Percentiles rank a stretch among this genome's conserved stretches.
Evolutionary conservation across 2,797 vertebrate species (phyloP).

Genomic region (Pogoniulus pusillus): DNA sequence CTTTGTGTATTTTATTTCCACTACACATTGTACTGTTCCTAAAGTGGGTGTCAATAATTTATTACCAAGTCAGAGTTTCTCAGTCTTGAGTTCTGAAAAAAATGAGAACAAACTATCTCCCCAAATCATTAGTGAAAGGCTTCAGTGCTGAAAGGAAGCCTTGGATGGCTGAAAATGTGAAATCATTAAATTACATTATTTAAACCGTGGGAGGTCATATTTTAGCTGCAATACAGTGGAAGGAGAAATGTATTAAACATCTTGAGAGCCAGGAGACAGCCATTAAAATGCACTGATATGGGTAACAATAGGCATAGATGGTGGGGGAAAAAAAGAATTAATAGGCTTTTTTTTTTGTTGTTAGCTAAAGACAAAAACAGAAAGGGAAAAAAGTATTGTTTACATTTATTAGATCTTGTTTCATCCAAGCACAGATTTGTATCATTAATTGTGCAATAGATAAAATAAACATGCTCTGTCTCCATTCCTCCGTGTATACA

Average conservation of each 20-base stretch:
- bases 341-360: not conserved
- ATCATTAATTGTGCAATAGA: slow-evolving; percentile 37
- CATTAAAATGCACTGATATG: slow-evolving; percentile 23
- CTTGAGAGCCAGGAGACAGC: not conserved
- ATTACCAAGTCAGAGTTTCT: slow-evolving; percentile 23
- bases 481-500: not conserved
- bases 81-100: not conserved
- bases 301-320: not conserved
- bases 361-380: slow-evolving; percentile 2
- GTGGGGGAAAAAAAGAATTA: not conserved
- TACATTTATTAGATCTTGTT: slow-evolving; percentile 35
- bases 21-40: not conserved
- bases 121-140: slow-evolving; percentile 40
- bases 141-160: slow-evolving; percentile 31
- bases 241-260: slow-evolving; percentile 29
- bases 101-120: slow-evolving; percentile 27
- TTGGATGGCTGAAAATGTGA: slow-evolving; percentile 26
- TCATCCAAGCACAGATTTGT: slow-evolving; percentile 21
- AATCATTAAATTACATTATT: slow-evolving; percentile 58
- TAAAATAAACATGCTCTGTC: not conserved
- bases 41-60: slow-evolving; percentile 42
- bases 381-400: not conserved
- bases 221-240: slow-evolving; percentile 37
- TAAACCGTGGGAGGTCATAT: slow-evolving; percentile 18
- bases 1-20: slow-evolving; percentile 3